Evolutionary conservation across 2,113 vertebrate species (phyloP), one percentile per base, ranked within the genome.

Genomic region (Scytalopus superciliaris): DNA sequence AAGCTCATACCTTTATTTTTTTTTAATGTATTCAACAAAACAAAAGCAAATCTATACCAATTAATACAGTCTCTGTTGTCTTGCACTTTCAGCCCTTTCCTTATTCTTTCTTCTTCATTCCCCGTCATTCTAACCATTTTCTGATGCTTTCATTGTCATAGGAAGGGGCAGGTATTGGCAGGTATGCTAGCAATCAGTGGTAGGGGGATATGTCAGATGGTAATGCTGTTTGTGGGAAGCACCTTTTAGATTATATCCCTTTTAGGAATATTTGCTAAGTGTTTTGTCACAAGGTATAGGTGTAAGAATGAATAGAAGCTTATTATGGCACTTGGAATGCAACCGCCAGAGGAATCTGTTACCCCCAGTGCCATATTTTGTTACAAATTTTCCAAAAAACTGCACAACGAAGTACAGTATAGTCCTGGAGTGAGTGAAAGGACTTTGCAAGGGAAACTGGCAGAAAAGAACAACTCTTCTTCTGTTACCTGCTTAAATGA

Each of bases 401-500:
- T 60, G 8, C 3, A 60, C 6, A 72, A n/a, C 8, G 19, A 75
- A 88, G 31, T 18, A 49, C 1, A 68, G 10, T 25, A 22, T 23
- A 50, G 35, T 35, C 39, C 25, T 37, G 9, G 30, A 92, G 78
- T 6, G 9, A 73, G 16, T 40, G 31, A n/a, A 78, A 52, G 31
- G 50, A 52, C 39, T 33, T 25, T 44, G 30, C 19, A 44, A 59
- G 56, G n/a, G 19, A 55, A 84, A 64, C 6, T 12, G 8, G 3
- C 44, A 13, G 33, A 56, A 57, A 90, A 78, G 4, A 77, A 30
- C 5, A 42, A 64, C 33, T 45, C 8, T 83, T 45, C 8, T 78
- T 79, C 42, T 72, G 49, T 94, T 95, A 99, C 99, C 99, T 99
- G 99, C 96, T 99, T 99, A 97, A 99, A 99, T 66, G 98, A 99